Base-by-base conservation (phyloP, 2,888 invertebrate species). In the Tethea ocularis region DNA sequence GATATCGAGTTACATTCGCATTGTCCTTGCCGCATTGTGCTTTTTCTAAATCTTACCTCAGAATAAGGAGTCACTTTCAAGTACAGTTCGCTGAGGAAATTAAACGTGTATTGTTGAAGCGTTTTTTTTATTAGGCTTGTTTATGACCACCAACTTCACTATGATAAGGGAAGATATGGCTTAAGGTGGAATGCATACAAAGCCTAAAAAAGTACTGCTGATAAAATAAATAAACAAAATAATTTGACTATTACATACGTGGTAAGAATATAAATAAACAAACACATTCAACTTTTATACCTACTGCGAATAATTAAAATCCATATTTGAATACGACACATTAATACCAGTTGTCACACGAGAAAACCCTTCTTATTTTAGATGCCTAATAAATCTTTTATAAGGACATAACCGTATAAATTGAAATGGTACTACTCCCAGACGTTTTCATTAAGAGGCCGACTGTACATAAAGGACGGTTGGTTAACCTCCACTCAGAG, bases 31-130 rank as follows among this genome's bases (percentile, higher is more conserved):
- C 66, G 73, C 77, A 80, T 78, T 78, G 77, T 80, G 72, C 77
- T 75, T 74, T 88, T 87, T 88, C 89, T 88, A 80, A 87, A 89
- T 91, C 91, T 91, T 91, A 84, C 76, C 77, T 76, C 79, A 68
- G 69, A 72, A 75, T 74, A 84, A 86, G 82, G 84, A 87, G 78
- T 86, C 82, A 77, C 76, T 87, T 84, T 78, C 78, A 78, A 59
- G 87, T 88, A 89, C 85, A 83, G 71, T 81, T 64, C 36, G 61
- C 22, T 7, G 10, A 2, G 46, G 17, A 20, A 46, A 20, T 20
- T 5, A 46, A 17, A 41, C 7, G 2, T 41, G 4, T 17, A 4
- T 41, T 17, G 17, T 41, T 41, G 15, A 26, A 26, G 24, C 2
- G 26, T 26, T 26, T 26, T 26, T 36, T 15, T 2, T 36, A 2